Percentiles rank a stretch among this genome's conserved stretches.
phyloP scores from a whole-genome alignment of 2,797 vertebrate genomes.

The Pipistrellus nathusii region DNA sequence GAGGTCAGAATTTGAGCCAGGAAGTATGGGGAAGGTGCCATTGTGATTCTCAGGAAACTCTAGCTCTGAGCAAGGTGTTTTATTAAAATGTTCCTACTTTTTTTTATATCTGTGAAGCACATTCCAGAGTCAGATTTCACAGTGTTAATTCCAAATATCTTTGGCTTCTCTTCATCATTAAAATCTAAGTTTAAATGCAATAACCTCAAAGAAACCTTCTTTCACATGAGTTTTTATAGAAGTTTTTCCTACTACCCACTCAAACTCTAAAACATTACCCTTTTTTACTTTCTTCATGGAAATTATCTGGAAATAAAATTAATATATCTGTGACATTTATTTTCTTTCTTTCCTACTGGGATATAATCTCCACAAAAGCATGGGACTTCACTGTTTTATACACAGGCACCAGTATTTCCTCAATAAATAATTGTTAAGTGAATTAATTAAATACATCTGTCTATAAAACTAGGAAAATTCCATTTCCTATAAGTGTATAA shows the following conservation, averaged over 20 bases:
- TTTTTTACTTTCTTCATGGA: background rate
- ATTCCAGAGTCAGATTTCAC: background rate
- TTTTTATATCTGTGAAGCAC: background rate
- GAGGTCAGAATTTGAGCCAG: background rate
- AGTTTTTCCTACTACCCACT: background rate
- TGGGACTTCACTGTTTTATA: background rate
- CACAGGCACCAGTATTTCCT: background rate
- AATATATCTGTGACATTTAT: background rate
- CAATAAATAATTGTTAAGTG: background rate
- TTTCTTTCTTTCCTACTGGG: background rate
- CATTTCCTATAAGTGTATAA: background rate
- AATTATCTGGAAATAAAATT: background rate
- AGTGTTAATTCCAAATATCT: background rate
- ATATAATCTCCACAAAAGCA: background rate
- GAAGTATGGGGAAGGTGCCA: background rate
- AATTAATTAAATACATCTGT: background rate
- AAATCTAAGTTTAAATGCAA: background rate
- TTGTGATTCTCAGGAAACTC: background rate
- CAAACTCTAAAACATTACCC: background rate
- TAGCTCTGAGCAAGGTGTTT: background rate
- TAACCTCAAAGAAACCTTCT: background rate
- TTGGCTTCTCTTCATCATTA: background rate
- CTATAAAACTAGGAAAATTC: background rate
- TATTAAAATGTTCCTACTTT: conserved; percentile 19
- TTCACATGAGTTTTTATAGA: background rate